Evolutionary conservation across 2,888 invertebrate species (phyloP), one percentile per base, ranked within the genome.

Genomic region (Eupsilia transversa): DNA sequence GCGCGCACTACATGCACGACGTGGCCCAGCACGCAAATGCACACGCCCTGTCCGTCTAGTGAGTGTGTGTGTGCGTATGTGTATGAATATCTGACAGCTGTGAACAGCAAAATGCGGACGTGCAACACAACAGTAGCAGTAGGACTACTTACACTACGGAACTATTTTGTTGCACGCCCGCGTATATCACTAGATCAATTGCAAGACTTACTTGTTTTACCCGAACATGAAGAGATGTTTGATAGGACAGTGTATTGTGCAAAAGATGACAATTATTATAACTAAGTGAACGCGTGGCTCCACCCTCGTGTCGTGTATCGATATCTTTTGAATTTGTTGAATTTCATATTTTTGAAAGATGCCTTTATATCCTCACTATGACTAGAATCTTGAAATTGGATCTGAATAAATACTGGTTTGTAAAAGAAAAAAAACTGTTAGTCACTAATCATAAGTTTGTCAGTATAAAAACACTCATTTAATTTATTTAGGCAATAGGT

Each of bases 21-120:
- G 23, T 6, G 33, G 38, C n/a, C 0, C 3, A 20, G 23, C 20
- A 0, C 2, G 3, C n/a, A 30, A 0, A 0, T 27, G 49, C 54
- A 1, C 27, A 7, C 14, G 54, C n/a, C 5, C 35, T 41, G 67
- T 57, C 57, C 12, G 67, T 27, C 9, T 69, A 59, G 17, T 5
- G 33, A 23, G 33, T 9, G 43, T 17, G 56, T 0, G 46, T 0
- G 20, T 23, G 7, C n/a, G n/a, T 20, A 7, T 3, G n/a, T 46
- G n/a, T 27, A n/a, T 20, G 10, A 12, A 9, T 49, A 9, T 52
- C 23, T 30, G 23, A 7, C 30, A 30, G 33, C 30, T 23, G 23
- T 14, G 14, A 33, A 23, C 43, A 12, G n/a, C 49, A 41, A 38
- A 14, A 9, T 33, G 46, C 23, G 7, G 23, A 30, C 23, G 14